Conservation (phyloP, 92 coral and sea anemone species). For the Paragorgia papillata region DNA sequence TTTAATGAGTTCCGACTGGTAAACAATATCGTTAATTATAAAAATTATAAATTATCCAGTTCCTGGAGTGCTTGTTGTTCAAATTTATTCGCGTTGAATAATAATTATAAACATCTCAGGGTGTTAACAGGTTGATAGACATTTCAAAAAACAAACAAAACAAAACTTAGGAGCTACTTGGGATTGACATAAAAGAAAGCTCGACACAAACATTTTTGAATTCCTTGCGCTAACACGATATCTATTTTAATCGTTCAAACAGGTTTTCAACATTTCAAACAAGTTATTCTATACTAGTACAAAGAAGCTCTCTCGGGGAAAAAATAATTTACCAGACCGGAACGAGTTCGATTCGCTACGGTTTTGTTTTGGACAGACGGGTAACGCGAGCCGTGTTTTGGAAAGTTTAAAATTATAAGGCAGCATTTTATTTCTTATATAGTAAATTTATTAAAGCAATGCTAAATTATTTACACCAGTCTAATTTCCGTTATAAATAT, state of each 20-base stretch:
- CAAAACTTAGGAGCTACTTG: no score
- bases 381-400: slow-evolving; percentile 12
- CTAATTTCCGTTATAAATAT: slow-evolving; percentile 20
- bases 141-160: no score
- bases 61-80: not conserved
- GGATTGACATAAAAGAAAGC: no score
- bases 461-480: slow-evolving; percentile 19
- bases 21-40: not conserved
- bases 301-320: slow-evolving; percentile 5
- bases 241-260: not conserved
- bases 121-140: no score
- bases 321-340: slow-evolving; percentile 12
- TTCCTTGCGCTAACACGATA: no score
- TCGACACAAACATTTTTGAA: no score
- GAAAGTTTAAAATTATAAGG: not conserved
- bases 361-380: not conserved
- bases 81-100: not conserved
- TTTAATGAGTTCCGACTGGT: not conserved
- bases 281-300: slow-evolving; percentile 12
- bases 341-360: not conserved
- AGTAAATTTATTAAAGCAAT: not conserved
- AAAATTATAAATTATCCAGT: not conserved
- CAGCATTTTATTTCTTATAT: slow-evolving; percentile 6
- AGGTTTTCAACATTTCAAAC: not conserved
- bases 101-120: not conserved